These are phyloP conservation scores for Paracanthobrama guichenoti DNA, from an alignment of 2,113 vertebrate genomes.

Conservation along the genomic window DNA sequence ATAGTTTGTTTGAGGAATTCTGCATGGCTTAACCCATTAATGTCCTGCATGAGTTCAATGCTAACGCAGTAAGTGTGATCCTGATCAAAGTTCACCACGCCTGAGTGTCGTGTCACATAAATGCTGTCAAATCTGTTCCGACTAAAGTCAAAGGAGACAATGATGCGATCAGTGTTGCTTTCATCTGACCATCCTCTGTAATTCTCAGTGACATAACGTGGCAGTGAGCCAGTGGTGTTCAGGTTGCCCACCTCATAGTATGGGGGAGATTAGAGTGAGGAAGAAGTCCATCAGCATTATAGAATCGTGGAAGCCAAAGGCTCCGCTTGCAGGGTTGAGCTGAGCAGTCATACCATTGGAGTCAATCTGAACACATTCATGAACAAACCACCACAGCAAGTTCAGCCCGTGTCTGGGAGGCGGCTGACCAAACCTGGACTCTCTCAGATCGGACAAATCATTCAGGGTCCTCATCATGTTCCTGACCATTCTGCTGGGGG, in stretches of 20 bases:
- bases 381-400: slow-evolving; percentile 52
- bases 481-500: too few species aligned
- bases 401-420: slow-evolving; percentile 42
- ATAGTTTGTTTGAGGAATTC: neutral
- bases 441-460: too few species aligned
- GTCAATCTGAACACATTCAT: slow-evolving; percentile 8
- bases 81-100: neutral
- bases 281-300: slow-evolving; percentile 23
- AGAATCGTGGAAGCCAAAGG: slow-evolving; percentile 40
- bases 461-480: too few species aligned
- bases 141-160: neutral
- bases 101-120: slow-evolving; percentile 12
- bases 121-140: neutral
- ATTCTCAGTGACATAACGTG: neutral
- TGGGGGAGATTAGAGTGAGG: neutral
- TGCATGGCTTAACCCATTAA: neutral
- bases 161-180: slow-evolving; percentile 51
- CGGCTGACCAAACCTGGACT: too few species aligned
- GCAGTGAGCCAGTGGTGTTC: neutral
- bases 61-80: slow-evolving; percentile 13
- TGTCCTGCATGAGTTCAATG: neutral
- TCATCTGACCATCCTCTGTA: neutral
- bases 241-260: slow-evolving; percentile 53
- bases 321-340: neutral
- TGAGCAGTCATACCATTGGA: neutral